Evolutionary conservation across 2,888 invertebrate genomes (phyloP).

Genomic region (Mystacides longicornis): DNA sequence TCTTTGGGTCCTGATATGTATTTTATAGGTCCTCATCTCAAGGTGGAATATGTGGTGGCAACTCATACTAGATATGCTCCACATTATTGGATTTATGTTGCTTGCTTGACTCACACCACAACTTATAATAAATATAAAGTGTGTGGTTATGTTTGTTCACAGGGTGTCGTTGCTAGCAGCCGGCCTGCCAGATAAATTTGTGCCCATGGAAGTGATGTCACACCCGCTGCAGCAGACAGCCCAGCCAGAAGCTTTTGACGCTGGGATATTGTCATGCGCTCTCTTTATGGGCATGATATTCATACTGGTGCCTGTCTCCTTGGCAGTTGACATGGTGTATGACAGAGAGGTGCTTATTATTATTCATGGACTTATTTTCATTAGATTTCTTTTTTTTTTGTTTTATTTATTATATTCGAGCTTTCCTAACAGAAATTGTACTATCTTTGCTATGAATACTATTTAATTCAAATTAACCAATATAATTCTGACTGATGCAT

Average conservation of each 20-base stretch:
- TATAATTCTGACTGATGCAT: too few species aligned
- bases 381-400: background rate
- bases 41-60: too few species aligned
- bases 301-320: slow-evolving; percentile 65
- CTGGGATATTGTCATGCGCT: slow-evolving; percentile 65
- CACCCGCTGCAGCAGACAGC: slow-evolving; percentile 69
- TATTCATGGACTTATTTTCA: slow-evolving; percentile 21
- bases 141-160: slow-evolving; percentile 16
- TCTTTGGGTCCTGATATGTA: too few species aligned
- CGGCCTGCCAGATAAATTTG: slow-evolving; percentile 39
- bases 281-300: slow-evolving; percentile 77
- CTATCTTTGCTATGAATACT: too few species aligned
- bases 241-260: slow-evolving; percentile 64
- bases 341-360: slow-evolving; percentile 63
- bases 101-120: too few species aligned
- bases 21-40: too few species aligned
- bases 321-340: slow-evolving; percentile 74
- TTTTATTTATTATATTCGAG: background rate
- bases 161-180: slow-evolving; percentile 40
- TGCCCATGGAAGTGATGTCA: slow-evolving; percentile 56
- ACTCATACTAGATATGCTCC: too few species aligned
- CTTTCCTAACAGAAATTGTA: background rate
- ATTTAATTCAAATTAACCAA: too few species aligned
- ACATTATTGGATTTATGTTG: too few species aligned
- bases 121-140: too few species aligned